These are phyloP conservation scores for Cottoperca gobio DNA, from an alignment of 2,797 vertebrate species.

Conservation along the genomic window DNA sequence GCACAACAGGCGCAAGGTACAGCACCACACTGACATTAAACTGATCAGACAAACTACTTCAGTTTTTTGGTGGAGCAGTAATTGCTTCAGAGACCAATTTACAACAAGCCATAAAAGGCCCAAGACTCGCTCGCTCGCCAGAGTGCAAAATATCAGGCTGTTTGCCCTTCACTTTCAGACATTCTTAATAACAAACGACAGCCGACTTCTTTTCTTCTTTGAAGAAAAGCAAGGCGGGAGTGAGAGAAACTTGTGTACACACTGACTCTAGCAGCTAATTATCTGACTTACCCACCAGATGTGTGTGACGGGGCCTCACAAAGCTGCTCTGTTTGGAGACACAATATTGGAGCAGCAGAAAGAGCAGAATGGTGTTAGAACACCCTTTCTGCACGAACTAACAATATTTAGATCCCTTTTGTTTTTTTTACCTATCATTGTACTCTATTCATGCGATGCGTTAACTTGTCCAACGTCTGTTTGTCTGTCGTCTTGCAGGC, in stretches of 20 bases:
- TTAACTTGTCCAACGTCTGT: conserved; percentile 11
- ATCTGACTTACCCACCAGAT: conserved; percentile 77
- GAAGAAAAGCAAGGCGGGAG: conserved; percentile 77
- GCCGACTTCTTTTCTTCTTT: conserved; percentile 77
- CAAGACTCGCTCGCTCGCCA: conserved; percentile 57
- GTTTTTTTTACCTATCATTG: background rate
- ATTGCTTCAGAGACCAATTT: conserved; percentile 79
- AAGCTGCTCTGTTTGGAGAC: conserved; percentile 76
- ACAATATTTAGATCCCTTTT: background rate
- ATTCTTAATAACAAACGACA: conserved; percentile 76
- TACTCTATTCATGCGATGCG: background rate
- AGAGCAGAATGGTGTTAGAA: conserved; percentile 40
- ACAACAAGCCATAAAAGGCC: conserved; percentile 82
- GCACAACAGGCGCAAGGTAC: conserved; percentile 94
- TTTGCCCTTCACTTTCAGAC: conserved; percentile 79
- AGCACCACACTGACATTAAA: conserved; percentile 32
- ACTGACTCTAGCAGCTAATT: conserved; percentile 77
- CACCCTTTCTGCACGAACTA: conserved; percentile 21
- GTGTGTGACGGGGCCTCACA: conserved; percentile 74
- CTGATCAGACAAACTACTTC: conserved; percentile 60
- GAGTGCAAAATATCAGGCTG: conserved; percentile 72
- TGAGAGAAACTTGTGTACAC: conserved; percentile 82
- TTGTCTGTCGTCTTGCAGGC: conserved; percentile 81
- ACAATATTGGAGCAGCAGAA: conserved; percentile 66
- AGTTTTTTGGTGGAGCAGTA: conserved; percentile 58